These are phyloP conservation scores for Drosophila funebris DNA, from an alignment of 1,140 invertebrate species.

Conservation along the genomic window DNA sequence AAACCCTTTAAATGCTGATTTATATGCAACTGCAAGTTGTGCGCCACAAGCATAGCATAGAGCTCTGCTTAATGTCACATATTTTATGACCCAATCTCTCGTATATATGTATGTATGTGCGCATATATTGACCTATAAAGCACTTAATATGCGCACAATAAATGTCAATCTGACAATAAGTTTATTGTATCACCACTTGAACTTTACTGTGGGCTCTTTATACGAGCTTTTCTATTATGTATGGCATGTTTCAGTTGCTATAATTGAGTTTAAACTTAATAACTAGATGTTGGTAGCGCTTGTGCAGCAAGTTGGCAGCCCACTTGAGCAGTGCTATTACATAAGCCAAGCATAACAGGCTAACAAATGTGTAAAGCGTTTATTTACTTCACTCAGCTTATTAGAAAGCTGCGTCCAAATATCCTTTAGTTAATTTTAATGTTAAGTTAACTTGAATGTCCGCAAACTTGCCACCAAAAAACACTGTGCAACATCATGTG, in stretches of 20 bases:
- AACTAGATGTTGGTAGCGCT: background rate
- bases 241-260: background rate
- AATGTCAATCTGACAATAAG: constrained; percentile 16
- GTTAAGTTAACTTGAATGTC: background rate
- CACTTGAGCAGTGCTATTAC: background rate
- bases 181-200: constrained; percentile 20
- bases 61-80: constrained; percentile 27
- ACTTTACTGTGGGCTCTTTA: background rate
- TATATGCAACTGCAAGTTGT: constrained; percentile 28
- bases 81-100: constrained; percentile 29
- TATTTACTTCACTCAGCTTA: too few species aligned
- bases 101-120: constrained; percentile 10
- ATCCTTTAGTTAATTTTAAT: background rate
- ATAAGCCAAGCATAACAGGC: too few species aligned
- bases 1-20: constrained; percentile 66
- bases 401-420: background rate
- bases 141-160: background rate
- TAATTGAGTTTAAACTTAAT: background rate
- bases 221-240: background rate
- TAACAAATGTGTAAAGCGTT: too few species aligned
- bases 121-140: constrained; percentile 3
- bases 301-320: background rate
- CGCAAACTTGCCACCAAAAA: background rate
- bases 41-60: background rate
- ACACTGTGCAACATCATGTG: constrained; percentile 30